A percentile compares a stretch with the other conserved stretches of the same genome.
Evolutionary conservation across 2,113 vertebrate genomes (phyloP).

Genomic region (Delphinapterus leucas): DNA sequence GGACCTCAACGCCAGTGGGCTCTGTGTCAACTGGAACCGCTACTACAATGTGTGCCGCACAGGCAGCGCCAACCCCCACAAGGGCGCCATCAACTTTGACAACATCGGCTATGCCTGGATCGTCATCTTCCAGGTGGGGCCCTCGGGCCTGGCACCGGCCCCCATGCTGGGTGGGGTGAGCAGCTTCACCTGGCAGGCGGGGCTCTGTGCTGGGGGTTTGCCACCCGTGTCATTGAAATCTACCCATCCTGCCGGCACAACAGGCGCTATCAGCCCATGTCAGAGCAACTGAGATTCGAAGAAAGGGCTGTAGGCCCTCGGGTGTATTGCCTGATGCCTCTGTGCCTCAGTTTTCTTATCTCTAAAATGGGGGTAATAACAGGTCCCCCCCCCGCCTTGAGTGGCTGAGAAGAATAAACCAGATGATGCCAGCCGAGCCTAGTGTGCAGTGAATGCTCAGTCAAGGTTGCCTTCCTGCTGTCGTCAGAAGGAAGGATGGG

Average conservation of each 20-base stretch:
- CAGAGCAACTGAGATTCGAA: neutral
- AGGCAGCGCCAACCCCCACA: conserved; percentile 93
- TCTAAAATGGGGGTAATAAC: neutral
- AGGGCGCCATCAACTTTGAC: conserved; percentile 98
- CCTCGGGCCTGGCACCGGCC: rapidly evolving
- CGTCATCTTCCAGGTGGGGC: conserved; percentile 96
- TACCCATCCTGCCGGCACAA: neutral
- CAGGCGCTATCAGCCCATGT: neutral
- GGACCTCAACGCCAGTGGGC: conserved; percentile 86
- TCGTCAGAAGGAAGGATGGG: neutral
- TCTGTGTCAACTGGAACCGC: conserved; percentile 98
- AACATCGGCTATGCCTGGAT: conserved; percentile 99
- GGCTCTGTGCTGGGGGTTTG: neutral
- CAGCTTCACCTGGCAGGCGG: neutral
- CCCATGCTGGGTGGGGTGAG: rapidly evolving
- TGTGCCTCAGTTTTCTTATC: neutral
- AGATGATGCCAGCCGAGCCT: neutral
- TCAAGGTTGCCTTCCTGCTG: rapidly evolving
- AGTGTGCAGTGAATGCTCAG: rapidly evolving
- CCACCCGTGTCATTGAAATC: neutral
- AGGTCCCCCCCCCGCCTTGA: neutral
- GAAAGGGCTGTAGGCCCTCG: neutral
- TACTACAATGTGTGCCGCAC: conserved; percentile 97
- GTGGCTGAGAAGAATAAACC: neutral
- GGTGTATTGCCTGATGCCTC: neutral